Evolutionary conservation across 2,113 vertebrate genomes (phyloP), one percentile per base, ranked within the genome.

Genomic region (Ciconia boyciana): DNA sequence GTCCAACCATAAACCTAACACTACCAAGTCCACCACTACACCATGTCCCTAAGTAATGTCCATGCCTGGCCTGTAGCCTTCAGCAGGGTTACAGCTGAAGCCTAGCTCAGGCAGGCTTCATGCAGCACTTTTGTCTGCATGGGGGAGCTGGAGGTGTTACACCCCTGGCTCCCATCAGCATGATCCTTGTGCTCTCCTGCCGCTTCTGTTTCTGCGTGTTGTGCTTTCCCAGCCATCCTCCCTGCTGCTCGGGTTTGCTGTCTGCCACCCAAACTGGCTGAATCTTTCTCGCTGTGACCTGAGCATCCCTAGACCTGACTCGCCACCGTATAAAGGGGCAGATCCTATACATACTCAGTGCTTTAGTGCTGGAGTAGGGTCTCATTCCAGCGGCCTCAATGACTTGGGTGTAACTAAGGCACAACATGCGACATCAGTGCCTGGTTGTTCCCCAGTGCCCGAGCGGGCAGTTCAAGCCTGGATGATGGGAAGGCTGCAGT

Each of bases 101-200:
- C n/a, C 21, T 29, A 71, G 44, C 51, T 86, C 0, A 0, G 29
- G 17, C 9, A 55, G 60, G n/a, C 41, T 75, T 44, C 41, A 10
- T 19, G 46, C 36, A 87, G 77, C 41, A 34, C 15, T 87, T 79
- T 7, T 6, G 2, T 28, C 77, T 71, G 46, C 34, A 2, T 5
- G 48, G 61, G 8, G 51, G 15, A 76, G 15, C 34, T 39, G 62
- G 57, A 68, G 36, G 20, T 58, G 24, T 58, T 72, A 44, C n/a
- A 41, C 16, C 64, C 8, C 29, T 41, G 11, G 29, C 28, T 96
- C 39, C 49, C 19, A 32, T 29, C 49, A 72, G 17, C 52, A 29
- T 0, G 4, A 18, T 58, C 46, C 60, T 66, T 1, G 3, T 1
- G 0, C 44, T 52, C 20, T 75, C 21, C 36, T 41, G 25, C 25